Conservation (phyloP, 2,113 vertebrate species). For the Piprites chloris region DNA sequence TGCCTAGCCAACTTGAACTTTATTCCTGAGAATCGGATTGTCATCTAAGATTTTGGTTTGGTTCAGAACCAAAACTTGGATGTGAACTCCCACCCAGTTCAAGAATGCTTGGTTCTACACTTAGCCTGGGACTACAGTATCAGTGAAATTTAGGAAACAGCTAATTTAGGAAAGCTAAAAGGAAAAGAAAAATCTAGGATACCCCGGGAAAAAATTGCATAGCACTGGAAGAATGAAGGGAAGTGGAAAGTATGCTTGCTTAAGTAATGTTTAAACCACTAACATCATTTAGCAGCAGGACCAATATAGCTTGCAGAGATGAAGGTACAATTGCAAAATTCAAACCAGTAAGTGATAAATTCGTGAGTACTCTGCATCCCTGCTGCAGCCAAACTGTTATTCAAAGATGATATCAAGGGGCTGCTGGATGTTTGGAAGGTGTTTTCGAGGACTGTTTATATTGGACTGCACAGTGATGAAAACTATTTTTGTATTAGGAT, state of each 20-base stretch:
- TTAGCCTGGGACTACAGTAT: not conserved
- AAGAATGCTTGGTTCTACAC: not conserved
- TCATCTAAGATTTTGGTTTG: not conserved
- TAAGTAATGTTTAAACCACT: not conserved
- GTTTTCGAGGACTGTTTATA: not conserved
- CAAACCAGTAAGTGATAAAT: not conserved
- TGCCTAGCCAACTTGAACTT: not conserved
- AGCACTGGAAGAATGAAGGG: not conserved
- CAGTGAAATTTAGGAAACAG: too few species aligned
- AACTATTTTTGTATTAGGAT: not conserved
- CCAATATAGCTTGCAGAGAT: not conserved
- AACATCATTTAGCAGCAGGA: not conserved
- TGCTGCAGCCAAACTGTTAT: not conserved
- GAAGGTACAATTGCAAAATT: not conserved
- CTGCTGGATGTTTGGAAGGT: conserved; percentile 2
- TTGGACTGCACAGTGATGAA: not conserved
- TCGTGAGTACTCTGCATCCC: not conserved
- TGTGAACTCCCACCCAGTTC: not conserved
- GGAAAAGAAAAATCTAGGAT: not conserved
- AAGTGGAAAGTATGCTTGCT: not conserved
- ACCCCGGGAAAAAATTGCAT: not conserved
- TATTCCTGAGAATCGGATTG: not conserved
- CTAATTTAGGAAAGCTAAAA: not conserved
- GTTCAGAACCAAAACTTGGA: not conserved
- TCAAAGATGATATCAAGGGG: not conserved